Evolutionary conservation across 2,113 vertebrate genomes (phyloP).

Genomic region (Mohoua ochrocephala): DNA sequence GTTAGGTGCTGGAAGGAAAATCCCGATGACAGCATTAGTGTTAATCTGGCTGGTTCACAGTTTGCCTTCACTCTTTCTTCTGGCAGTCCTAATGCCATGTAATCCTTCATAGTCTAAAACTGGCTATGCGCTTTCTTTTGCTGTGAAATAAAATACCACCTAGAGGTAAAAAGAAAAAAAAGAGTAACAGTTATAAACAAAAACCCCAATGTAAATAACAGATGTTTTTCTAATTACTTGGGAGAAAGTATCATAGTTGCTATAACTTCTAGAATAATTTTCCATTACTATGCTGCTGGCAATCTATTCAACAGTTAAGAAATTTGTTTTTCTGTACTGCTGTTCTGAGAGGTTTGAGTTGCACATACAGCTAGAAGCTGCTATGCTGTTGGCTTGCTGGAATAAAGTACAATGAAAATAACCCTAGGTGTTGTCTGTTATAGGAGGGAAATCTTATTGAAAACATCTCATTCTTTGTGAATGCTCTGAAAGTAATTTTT

Average conservation of each 20-base stretch:
- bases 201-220: background rate
- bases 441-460: background rate
- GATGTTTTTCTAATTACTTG: background rate
- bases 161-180: background rate
- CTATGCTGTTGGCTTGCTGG: background rate
- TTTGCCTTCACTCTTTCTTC: background rate
- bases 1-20: background rate
- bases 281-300: background rate
- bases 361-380: background rate
- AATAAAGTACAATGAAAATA: background rate
- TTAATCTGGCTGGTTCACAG: background rate
- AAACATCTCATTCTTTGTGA: background rate
- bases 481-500: background rate
- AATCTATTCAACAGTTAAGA: background rate
- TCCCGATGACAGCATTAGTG: background rate
- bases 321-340: background rate
- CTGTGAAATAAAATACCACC: background rate
- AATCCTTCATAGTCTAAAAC: background rate
- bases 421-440: background rate
- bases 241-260: background rate
- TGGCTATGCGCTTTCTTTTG: background rate
- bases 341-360: background rate
- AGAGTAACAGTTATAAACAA: background rate
- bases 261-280: background rate
- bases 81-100: background rate